Evolutionary conservation across 2,888 invertebrate species (phyloP).

Genomic region (Agonopterix arenella): DNA sequence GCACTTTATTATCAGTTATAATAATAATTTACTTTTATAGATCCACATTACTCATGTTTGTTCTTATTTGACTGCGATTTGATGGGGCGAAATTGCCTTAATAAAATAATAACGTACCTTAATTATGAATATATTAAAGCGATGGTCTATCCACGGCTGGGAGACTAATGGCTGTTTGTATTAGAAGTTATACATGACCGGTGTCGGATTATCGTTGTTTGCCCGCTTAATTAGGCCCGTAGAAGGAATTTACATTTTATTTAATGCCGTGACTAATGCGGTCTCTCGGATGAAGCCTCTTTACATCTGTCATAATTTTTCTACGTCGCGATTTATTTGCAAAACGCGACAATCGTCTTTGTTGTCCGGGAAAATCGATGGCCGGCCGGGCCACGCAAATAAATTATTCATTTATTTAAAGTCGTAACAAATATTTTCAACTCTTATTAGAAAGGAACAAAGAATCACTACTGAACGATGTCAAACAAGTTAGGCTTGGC

Average conservation of each 20-base stretch:
- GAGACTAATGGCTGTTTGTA: conserved; percentile 38
- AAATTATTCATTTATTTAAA: conserved; percentile 58
- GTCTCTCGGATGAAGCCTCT: conserved; percentile 37
- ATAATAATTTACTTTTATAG: conserved; percentile 75
- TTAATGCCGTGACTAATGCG: conserved; percentile 65
- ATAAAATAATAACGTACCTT: conserved; percentile 53
- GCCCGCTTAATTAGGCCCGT: conserved; percentile 50
- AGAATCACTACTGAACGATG: conserved; percentile 37
- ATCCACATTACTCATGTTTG: conserved; percentile 70
- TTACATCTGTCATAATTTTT: conserved; percentile 74
- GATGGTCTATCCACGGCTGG: conserved; percentile 17
- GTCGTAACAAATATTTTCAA: conserved; percentile 33
- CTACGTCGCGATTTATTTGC: conserved; percentile 72
- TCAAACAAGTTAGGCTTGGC: conserved; percentile 29
- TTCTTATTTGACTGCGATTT: conserved; percentile 69
- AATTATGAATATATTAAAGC: conserved; percentile 40
- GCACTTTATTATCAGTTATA: conserved; percentile 75
- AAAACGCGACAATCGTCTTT: conserved; percentile 63
- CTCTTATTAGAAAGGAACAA: conserved; percentile 34
- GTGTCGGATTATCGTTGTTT: conserved; percentile 49
- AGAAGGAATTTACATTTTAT: conserved; percentile 55
- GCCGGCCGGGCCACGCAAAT: conserved; percentile 32
- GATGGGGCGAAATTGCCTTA: conserved; percentile 59
- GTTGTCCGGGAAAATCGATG: conserved; percentile 39
- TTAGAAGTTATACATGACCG: conserved; percentile 25